These are phyloP conservation scores for Syncerus caffer DNA, from an alignment of 2,797 vertebrate species.

Conservation along the genomic window DNA sequence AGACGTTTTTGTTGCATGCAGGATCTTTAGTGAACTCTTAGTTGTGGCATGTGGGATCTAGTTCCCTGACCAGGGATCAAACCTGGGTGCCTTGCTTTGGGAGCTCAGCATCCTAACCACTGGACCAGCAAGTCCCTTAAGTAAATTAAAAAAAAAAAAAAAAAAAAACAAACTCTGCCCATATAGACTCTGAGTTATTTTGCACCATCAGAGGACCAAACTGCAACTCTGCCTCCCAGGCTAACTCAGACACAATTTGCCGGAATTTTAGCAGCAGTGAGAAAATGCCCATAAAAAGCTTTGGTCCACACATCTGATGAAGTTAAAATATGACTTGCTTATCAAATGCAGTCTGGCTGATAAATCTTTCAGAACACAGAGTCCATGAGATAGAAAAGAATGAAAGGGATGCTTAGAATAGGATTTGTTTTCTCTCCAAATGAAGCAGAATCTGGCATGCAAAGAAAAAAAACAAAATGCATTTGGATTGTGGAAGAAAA, in stretches of 20 bases:
- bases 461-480: not conserved
- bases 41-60: not conserved
- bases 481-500: not conserved
- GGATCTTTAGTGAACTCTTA: not conserved
- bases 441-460: not conserved
- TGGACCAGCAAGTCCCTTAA: not conserved
- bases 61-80: not conserved
- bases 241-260: not conserved
- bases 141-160: not conserved
- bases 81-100: not conserved
- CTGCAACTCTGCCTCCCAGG: not conserved
- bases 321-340: not conserved
- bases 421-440: conserved; percentile 16
- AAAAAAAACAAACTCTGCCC: not conserved
- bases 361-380: not conserved
- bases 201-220: not conserved
- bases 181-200: not conserved
- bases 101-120: not conserved
- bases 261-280: not conserved
- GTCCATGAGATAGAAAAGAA: not conserved
- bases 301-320: not conserved
- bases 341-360: not conserved
- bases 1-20: not conserved
- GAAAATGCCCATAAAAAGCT: not conserved
- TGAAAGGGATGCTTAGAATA: not conserved